Conservation (phyloP, 35 echinoderm and acorn worm species). For the Patiria miniata region DNA sequence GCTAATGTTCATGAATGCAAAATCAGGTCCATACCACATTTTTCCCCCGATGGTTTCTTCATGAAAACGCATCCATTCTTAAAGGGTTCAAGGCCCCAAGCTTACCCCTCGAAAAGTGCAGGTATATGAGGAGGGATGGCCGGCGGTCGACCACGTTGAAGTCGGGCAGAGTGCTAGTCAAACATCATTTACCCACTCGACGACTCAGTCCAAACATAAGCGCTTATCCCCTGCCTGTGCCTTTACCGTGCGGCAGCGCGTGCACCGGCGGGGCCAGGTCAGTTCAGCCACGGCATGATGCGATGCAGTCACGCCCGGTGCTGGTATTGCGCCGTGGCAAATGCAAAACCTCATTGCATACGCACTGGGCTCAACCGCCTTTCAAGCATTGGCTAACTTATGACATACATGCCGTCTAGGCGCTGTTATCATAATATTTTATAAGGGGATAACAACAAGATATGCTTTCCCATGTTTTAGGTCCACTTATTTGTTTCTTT, state of each 20-base stretch:
- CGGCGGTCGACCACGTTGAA: neutral
- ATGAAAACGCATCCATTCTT: no score
- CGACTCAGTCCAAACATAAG: neutral
- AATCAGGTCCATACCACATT: neutral
- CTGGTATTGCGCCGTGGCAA: neutral
- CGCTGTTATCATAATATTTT: no score
- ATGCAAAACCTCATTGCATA: no score
- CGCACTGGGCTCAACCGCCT: no score
- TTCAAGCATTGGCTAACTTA: no score
- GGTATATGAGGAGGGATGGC: neutral
- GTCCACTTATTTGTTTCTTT: no score
- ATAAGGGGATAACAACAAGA: no score
- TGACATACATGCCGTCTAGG: no score
- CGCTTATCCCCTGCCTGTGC: neutral
- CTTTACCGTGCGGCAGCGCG: no score
- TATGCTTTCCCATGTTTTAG: no score
- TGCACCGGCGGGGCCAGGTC: neutral
- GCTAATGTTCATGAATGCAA: neutral
- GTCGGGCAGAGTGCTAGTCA: conserved; percentile 9
- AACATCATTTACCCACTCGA: conserved; percentile 27
- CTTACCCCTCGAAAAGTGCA: conserved; percentile 13
- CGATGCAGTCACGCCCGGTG: neutral
- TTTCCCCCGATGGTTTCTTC: no score
- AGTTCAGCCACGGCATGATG: neutral
- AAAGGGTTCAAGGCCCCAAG: conserved; percentile 8